Base-by-base conservation (phyloP, 64 coral and sea anemone species). In the Montipora cactus region DNA sequence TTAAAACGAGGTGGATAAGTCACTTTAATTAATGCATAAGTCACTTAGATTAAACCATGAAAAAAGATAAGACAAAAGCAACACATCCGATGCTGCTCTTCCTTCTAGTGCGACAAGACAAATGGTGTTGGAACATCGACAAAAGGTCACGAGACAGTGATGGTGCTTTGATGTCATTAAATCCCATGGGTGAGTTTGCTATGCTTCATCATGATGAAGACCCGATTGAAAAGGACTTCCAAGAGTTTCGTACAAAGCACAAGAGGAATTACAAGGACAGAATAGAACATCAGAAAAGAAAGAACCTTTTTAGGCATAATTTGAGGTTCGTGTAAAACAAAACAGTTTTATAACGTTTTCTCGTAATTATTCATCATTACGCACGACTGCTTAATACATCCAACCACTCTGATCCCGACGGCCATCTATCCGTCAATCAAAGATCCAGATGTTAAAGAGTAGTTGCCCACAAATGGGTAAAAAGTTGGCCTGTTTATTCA, bases 111-210 rank as follows among this genome's bases (percentile, higher is more conserved):
- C 51, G 25, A 4, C 95, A 90, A 51, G 95, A 96, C 82, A 94
- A 96, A 23, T 96, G 95, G 95, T 96, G 95, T 67, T 96, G 95
- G 95, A 92, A 96, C 77, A 87, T 89, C 4, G 89, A 89, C 6
- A 96, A 96, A 81, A 75, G 93, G 49, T 7, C 88, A 16, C 84
- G 75, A 16, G 84, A 53, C 59, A 89, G 95, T 21, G 81, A 96
- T 37, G 88, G 91, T 9, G 92, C 95, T 0, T 51, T 81, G 7
- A 13, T 79, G 28, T 80, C 87, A 21, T 10, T 96, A 2, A 96
- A 96, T 50, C 92, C 95, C 0, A 96, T 96, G 95, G 82, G 76
- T 20, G 95, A 96, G 47, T 94, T 96, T 50, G 58, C 95, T 16
- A 47, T 72, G 25, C 75, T 96, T 25, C 91, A 92, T 23, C 95